Base-by-base conservation (phyloP, 2,113 vertebrate species). In the Pristiophorus japonicus region DNA sequence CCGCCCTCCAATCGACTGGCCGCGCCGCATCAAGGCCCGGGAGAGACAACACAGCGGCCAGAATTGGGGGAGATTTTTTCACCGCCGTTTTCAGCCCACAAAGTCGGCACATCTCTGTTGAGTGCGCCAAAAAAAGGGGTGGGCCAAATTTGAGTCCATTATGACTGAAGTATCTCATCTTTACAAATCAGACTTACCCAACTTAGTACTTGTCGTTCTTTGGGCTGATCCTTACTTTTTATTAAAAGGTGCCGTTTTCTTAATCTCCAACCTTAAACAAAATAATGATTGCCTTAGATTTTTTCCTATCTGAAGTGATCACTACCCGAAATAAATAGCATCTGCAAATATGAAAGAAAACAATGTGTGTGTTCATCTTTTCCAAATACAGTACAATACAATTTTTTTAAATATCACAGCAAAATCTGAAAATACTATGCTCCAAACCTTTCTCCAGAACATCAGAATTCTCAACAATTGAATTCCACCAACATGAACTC, bases 241-340 rank as follows among this genome's bases (percentile, higher is more conserved):
- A 99, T 98, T 95, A 99, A 96, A 96, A 99, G 99, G 96, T 99
- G 99, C 96, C 98, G 98, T 97, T 99, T 99, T 96, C 99, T 98
- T 97, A 99, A 98, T 96, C 99, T 97, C 99, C 99, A 99, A 70
- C 99, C 99, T 99, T 96, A 34, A 96, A 96, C 73, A 84, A 45
- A 85, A n/a, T n/a, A 93, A 92, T 66, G 47, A 59, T 90, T 63
- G 38, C 47, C 51, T 42, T 18, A 85, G 10, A 11, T 59, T 90
- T 75, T 90, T 4, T 42, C 75, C 63, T 78, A 78, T 27, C 14
- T 78, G 30, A n/a, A 73, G 20, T 59, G 42, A 51, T 55, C 7
- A 20, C 8, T 51, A 87, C 0, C 45, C 34, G 11, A 3, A 85
- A 55, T 90, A 34, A 90, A 62, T 92, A 81, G 75, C n/a, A 63